A percentile compares a stretch with the other conserved stretches of the same genome.
Evolutionary conservation across 2,888 invertebrate species (phyloP).

Genomic region (Beris chalybata): DNA sequence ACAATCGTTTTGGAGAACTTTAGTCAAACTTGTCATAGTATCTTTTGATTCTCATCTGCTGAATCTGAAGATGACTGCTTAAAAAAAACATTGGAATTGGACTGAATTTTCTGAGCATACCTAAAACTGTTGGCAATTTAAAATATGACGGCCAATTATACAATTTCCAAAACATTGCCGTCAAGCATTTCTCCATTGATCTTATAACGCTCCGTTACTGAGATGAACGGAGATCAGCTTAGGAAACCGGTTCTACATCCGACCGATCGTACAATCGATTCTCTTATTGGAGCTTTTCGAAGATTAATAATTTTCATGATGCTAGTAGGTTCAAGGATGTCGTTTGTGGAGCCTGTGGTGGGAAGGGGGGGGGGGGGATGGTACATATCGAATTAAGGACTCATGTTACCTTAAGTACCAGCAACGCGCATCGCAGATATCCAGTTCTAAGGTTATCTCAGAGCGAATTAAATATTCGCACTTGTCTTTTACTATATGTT

Average conservation of each 20-base stretch:
- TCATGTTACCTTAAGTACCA: constrained; percentile 94
- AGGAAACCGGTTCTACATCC: constrained; percentile 87
- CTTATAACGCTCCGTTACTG: constrained; percentile 82
- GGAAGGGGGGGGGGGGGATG: too few relatives aligned
- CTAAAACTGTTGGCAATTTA: constrained; percentile 84
- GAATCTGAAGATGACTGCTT: too few relatives aligned
- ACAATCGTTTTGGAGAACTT: too few relatives aligned
- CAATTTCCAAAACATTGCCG: constrained; percentile 73
- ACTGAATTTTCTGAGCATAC: constrained; percentile 48
- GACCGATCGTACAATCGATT: constrained; percentile 76
- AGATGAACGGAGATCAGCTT: constrained; percentile 89
- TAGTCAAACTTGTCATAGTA: too few relatives aligned
- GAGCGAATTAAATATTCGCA: constrained; percentile 64
- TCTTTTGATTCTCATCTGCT: too few relatives aligned
- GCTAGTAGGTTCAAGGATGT: too few relatives aligned
- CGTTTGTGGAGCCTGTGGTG: too few relatives aligned
- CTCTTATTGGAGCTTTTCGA: constrained; percentile 71
- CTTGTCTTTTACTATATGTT: constrained; percentile 59
- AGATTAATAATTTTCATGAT: constrained; percentile 41
- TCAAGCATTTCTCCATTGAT: constrained; percentile 71
- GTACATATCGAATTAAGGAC: constrained; percentile 16
- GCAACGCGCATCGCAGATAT: constrained; percentile 90
- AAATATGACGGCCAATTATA: constrained; percentile 83
- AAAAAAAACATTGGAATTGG: too few relatives aligned
- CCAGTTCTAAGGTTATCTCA: constrained; percentile 63